Percentiles rank a stretch among this genome's conserved stretches.
Conservation (phyloP, 2,888 invertebrate genomes). For the Agriopis aurantiaria region DNA sequence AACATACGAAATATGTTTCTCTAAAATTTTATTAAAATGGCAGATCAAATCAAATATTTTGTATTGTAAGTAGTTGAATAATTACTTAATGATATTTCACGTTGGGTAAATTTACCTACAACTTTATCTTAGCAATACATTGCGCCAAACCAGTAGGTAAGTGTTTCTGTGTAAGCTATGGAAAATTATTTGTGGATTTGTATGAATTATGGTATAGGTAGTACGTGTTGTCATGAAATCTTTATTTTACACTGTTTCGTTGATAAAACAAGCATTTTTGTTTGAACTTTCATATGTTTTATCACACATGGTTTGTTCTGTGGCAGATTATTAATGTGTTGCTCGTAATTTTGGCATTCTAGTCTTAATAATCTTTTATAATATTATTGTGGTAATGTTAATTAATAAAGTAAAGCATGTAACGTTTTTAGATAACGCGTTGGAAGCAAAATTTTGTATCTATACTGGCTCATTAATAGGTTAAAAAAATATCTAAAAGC, state of each 20-base stretch:
- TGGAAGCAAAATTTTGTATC: conserved; percentile 29
- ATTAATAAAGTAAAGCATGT: conserved; percentile 19
- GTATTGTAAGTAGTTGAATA: conserved; percentile 1
- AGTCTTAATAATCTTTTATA: conserved; percentile 59
- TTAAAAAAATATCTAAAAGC: too few species aligned
- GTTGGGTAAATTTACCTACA: conserved; percentile 1
- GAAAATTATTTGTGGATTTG: conserved; percentile 9
- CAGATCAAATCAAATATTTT: not conserved
- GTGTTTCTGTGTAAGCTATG: conserved; percentile 8
- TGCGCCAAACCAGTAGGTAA: conserved; percentile 57
- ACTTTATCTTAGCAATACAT: conserved; percentile 57
- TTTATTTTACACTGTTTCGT: not conserved
- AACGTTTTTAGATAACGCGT: conserved; percentile 24
- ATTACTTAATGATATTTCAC: not conserved
- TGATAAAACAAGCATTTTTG: conserved; percentile 32
- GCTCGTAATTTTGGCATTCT: conserved; percentile 61
- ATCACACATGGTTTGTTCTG: conserved; percentile 29
- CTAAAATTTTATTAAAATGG: not conserved
- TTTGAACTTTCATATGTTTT: conserved; percentile 10
- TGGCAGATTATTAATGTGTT: conserved; percentile 28
- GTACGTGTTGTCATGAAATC: conserved; percentile 1
- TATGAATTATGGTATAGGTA: conserved; percentile 3
- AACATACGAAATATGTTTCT: not conserved
- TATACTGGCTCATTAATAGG: conserved; percentile 69
- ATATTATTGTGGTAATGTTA: conserved; percentile 49